Evolutionary conservation across 2,888 invertebrate genomes (phyloP), one percentile per base, ranked within the genome.

Genomic region (Volucella inflata): DNA sequence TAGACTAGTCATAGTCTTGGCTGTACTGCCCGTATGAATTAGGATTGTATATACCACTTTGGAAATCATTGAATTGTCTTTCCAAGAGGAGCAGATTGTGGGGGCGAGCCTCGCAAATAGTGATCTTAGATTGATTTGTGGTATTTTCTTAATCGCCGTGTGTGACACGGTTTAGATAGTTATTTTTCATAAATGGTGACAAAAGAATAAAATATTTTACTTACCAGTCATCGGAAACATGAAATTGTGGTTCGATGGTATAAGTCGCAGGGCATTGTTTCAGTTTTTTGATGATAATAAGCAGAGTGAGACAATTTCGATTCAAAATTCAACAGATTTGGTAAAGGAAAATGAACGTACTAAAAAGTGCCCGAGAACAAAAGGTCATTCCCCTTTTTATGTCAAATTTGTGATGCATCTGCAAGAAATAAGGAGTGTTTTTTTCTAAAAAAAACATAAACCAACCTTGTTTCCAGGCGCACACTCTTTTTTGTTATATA

Each of bases 41-140:
- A 14, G 55, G 42, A 55, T 75, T 75, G 75, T 75, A 57, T 75
- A 57, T 57, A 59, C 59, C 57, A 67, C 57, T 67, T n/a, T 67
- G 57, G 75, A 67, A 75, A 75, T 75, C 75, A 75, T 65, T 57
- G 44, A 50, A 30, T 14, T 30, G 1, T 17, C 44, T 8, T 44
- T 65, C 38, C 14, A 46, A 44, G 38, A 48, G 16, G 50, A 50
- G 57, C 30, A n/a, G 57, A 67, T 67, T 50, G 75, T 30, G 75
- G 59, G 59, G 75, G 75, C 50, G 65, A 36, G 8, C 16, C 21
- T 71, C 50, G 40, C 11, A 50, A 11, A 57, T 36, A 38, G 60
- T 17, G 44, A 46, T 62, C 72, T 36, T 53, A 55, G 62, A 40
- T 53, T 53, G 38, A 64, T 64, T 74, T 55, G 42, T 30, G 30